These are phyloP conservation scores for Parnassius apollo DNA, from an alignment of 2,888 invertebrate species.

Conservation along the genomic window DNA sequence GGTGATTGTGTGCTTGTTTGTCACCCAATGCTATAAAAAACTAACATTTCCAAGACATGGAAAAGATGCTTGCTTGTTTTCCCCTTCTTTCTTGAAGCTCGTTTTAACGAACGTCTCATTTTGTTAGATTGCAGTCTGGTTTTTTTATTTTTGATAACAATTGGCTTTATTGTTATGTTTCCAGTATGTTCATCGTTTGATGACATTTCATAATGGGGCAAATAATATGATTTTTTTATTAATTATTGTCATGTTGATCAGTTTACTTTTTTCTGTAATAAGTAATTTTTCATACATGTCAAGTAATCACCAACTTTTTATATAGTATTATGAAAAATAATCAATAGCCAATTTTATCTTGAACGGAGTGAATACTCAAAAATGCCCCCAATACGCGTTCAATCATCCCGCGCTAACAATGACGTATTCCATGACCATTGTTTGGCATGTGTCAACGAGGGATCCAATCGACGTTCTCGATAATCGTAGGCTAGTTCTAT, in stretches of 20 bases:
- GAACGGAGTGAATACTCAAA: constrained; percentile 62
- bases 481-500: constrained; percentile 60
- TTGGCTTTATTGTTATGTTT: no score
- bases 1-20: no score
- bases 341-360: constrained; percentile 43
- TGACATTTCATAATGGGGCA: no score
- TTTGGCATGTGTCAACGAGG: constrained; percentile 72
- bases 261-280: neutral
- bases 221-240: no score
- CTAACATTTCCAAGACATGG: no score
- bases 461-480: constrained; percentile 60
- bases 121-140: no score
- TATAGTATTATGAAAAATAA: constrained; percentile 50
- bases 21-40: no score
- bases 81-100: no score
- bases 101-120: no score
- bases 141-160: no score
- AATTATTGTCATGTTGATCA: neutral
- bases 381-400: constrained; percentile 64
- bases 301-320: constrained; percentile 23
- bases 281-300: constrained; percentile 19
- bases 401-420: constrained; percentile 61
- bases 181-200: no score
- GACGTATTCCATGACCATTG: constrained; percentile 51
- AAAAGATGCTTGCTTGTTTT: no score